Evolutionary conservation across 2,888 invertebrate species (phyloP), one percentile per base, ranked within the genome.

Genomic region (Globia sparganii): DNA sequence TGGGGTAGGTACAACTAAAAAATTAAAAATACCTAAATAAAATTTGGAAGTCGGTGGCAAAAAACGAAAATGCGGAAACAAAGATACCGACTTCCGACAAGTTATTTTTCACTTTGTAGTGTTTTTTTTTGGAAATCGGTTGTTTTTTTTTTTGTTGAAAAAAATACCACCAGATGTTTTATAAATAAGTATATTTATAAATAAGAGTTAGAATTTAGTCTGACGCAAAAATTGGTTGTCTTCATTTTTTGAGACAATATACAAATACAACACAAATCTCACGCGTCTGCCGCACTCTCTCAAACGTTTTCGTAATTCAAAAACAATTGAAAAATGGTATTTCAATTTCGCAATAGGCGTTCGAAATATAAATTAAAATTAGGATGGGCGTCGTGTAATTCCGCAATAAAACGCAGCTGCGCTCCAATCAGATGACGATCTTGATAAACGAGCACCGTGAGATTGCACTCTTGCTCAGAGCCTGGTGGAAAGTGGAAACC

Each of bases 341-440:
- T 92, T 87, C 91, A 93, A 93, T 93, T 93, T 91, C 84, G 81
- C 90, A 90, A 89, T 90, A 80, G 90, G 90, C 90, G 89, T 88
- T 88, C 86, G 90, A 91, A 92, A 92, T 91, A 93, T 93, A 94
- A 94, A 94, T 96, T 96, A 94, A 95, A 96, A 96, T 96, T 94
- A 91, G 94, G 93, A 96, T 93, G 93, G 94, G 94, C 91, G 89
- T 87, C 90, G 90, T 91, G 94, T 68, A 68, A 58, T 95, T 95
- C 94, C 93, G 93, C 95, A 95, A 96, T 96, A 96, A 96, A 96
- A 96, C 95, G 95, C 96, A 96, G 96, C 96, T 96, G 93, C 93
- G 84, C 94, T 94, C 94, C 96, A 94, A 96, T 96, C 95, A 94
- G 93, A 94, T 93, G 94, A 93, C 96, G 95, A 96, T 96, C 95